These are phyloP conservation scores for Melanotaenia trifasciata DNA, from an alignment of 2,797 vertebrate genomes.

Conservation along the genomic window DNA sequence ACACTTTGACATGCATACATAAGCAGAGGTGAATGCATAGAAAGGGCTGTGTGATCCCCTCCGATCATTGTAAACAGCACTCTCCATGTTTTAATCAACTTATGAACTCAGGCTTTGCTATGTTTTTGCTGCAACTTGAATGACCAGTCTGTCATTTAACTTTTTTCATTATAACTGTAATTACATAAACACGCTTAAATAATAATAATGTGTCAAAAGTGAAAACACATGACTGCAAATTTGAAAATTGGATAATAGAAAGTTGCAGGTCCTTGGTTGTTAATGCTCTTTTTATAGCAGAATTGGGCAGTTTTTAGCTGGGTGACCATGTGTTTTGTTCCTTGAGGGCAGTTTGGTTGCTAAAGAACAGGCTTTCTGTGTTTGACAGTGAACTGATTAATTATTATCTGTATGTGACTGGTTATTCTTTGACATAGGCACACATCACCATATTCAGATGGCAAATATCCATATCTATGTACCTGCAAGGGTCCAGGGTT, in stretches of 20 bases:
- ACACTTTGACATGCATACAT: background rate
- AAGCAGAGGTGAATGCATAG: slow-evolving; percentile 6
- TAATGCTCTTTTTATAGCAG: background rate
- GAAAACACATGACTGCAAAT: background rate
- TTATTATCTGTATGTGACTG: slow-evolving; percentile 1
- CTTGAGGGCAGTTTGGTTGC: background rate
- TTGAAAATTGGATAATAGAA: background rate
- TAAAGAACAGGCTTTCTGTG: background rate
- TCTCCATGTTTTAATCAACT: slow-evolving; percentile 52
- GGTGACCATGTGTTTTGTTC: background rate
- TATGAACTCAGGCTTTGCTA: slow-evolving; percentile 49
- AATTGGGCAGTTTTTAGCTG: slow-evolving; percentile 6
- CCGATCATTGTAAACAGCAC: slow-evolving; percentile 43
- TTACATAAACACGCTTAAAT: background rate
- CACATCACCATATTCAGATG: background rate
- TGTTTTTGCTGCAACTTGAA: slow-evolving; percentile 25
- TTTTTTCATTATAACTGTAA: background rate
- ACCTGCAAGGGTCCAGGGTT: no score
- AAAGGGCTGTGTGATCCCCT: slow-evolving; percentile 7
- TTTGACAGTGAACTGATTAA: slow-evolving; percentile 7
- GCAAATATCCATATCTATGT: background rate
- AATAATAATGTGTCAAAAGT: background rate
- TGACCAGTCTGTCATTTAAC: background rate
- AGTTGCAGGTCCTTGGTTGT: background rate
- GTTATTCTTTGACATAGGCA: background rate